A percentile compares a stretch with the other conserved stretches of the same genome.
These are phyloP conservation scores for Lophotis ruficrista DNA, from an alignment of 2,113 vertebrate species.

Conservation along the genomic window DNA sequence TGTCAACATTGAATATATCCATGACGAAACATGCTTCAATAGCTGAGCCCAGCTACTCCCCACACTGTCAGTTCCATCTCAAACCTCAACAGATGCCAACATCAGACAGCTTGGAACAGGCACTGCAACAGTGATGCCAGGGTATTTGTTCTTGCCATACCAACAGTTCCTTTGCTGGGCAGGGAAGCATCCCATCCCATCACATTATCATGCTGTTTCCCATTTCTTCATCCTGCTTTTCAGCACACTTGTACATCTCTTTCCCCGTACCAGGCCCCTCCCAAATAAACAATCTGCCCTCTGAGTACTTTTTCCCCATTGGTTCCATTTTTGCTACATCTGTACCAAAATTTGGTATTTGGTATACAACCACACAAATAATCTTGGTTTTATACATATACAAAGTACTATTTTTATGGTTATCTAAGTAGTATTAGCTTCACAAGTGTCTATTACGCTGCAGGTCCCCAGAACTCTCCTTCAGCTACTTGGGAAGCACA, in stretches of 20 bases:
- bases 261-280: neutral
- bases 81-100: neutral
- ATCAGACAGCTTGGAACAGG: neutral
- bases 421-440: neutral
- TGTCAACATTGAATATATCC: neutral
- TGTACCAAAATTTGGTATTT: neutral
- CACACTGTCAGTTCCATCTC: neutral
- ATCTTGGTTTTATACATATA: neutral
- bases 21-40: neutral
- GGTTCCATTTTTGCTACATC: neutral
- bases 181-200: neutral
- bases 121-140: neutral
- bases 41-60: neutral
- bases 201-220: accelerated
- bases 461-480: neutral
- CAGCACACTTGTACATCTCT: neutral
- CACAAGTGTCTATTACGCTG: neutral
- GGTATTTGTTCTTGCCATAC: neutral
- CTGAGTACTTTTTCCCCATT: neutral
- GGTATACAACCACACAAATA: neutral
- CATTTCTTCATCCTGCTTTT: neutral
- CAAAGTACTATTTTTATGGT: neutral
- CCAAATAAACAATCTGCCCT: neutral
- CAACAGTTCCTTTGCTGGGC: neutral
- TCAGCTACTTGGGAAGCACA: neutral